phyloP scores from a whole-genome alignment of 37 sponge, comb jelly and placozoan species.

The Ianthella basta region DNA sequence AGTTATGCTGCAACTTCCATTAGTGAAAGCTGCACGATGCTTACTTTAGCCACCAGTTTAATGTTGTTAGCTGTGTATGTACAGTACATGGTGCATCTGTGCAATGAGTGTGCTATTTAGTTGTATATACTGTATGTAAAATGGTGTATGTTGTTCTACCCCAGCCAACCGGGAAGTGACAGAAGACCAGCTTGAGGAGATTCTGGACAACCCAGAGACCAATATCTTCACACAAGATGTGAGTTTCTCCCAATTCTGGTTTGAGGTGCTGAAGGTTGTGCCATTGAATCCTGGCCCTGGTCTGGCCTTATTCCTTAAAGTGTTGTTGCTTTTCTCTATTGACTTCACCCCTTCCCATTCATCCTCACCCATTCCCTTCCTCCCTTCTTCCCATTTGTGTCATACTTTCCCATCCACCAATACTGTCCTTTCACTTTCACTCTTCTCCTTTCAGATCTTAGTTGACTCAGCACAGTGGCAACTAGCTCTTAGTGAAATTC shows the following conservation, averaged over 20 bases:
- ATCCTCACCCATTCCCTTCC: too few species aligned
- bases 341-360: too few species aligned
- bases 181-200: constrained; percentile 24
- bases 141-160: not conserved
- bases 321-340: not conserved
- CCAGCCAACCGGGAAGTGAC: constrained; percentile 30
- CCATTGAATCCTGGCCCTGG: too few species aligned
- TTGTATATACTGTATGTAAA: not conserved
- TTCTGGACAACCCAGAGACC: constrained; percentile 28
- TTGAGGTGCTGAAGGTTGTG: not conserved
- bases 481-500: constrained; percentile 21
- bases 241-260: not conserved
- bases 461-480: constrained; percentile 32
- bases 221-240: constrained; percentile 28
- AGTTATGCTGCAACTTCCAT: too few species aligned
- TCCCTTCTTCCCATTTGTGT: too few species aligned
- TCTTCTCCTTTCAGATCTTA: not conserved
- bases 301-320: not conserved
- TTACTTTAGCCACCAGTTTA: too few species aligned
- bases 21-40: too few species aligned
- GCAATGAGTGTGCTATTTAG: too few species aligned
- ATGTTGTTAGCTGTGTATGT: too few species aligned
- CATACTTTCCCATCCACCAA: not conserved
- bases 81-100: too few species aligned
- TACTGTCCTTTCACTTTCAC: not conserved